These are phyloP conservation scores for Lutraria lutraria DNA, from an alignment of 2,888 invertebrate genomes.

Conservation along the genomic window DNA sequence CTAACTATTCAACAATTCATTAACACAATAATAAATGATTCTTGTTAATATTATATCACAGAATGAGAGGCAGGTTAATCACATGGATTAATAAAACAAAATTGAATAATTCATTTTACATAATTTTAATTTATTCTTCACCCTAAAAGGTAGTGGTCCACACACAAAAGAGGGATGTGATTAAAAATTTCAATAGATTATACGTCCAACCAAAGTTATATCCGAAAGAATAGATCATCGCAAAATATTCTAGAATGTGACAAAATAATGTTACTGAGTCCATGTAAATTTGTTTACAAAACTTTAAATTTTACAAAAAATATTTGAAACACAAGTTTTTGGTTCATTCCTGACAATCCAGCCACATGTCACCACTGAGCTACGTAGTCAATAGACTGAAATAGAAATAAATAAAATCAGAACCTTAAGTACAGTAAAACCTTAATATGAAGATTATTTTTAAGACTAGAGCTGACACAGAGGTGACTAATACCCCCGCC, in stretches of 20 bases:
- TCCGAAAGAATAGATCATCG: background rate
- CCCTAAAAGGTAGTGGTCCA: background rate
- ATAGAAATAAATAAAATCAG: conserved; percentile 33
- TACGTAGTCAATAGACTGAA: conserved; percentile 69
- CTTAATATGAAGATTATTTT: too few species aligned
- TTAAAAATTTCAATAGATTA: background rate
- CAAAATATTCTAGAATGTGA: background rate
- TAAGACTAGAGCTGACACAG: too few species aligned
- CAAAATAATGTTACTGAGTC: background rate
- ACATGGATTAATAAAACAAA: too few species aligned
- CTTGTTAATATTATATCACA: too few species aligned
- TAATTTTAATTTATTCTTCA: background rate
- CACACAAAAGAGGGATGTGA: background rate
- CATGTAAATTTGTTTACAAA: background rate
- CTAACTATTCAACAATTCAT: too few species aligned
- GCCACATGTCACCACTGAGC: conserved; percentile 61
- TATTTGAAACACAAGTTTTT: conserved; percentile 16
- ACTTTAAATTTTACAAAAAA: background rate
- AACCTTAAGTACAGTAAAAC: too few species aligned
- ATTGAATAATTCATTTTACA: background rate
- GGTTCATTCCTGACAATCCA: background rate
- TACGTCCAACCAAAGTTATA: background rate
- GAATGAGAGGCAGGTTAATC: too few species aligned
- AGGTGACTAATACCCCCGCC: too few species aligned
- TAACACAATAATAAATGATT: too few species aligned